phyloP scores from a whole-genome alignment of 2,888 invertebrate genomes.

The Escarpia spicata region DNA sequence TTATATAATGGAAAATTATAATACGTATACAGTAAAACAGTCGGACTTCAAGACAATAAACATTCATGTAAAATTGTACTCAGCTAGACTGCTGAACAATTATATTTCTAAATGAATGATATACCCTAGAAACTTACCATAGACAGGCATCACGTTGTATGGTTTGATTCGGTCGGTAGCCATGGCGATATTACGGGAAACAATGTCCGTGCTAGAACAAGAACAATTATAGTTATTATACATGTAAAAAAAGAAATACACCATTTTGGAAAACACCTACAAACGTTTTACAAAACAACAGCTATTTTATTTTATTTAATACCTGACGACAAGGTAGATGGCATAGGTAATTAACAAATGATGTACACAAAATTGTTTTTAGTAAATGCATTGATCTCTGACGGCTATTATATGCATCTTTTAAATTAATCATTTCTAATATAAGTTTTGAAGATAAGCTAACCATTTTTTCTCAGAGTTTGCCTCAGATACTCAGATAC shows the following conservation, averaged over 20 bases:
- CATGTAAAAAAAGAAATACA: not conserved
- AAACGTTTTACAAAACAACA: not conserved
- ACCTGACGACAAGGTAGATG: too few relatives aligned
- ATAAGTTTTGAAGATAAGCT: too few relatives aligned
- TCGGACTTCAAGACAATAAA: not conserved
- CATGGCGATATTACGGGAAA: conserved; percentile 86
- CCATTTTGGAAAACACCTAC: not conserved
- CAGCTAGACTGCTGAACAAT: not conserved
- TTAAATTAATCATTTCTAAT: too few relatives aligned
- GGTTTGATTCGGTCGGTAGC: conserved; percentile 83
- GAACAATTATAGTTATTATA: conserved; percentile 39
- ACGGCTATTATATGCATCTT: too few relatives aligned
- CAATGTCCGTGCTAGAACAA: conserved; percentile 80
- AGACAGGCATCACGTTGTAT: conserved; percentile 93
- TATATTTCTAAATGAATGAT: not conserved
- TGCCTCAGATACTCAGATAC: too few relatives aligned
- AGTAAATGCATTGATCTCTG: too few relatives aligned
- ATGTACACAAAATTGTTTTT: too few relatives aligned
- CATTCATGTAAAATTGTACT: not conserved
- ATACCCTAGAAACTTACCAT: conserved; percentile 65
- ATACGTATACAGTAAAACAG: not conserved
- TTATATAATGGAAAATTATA: not conserved
- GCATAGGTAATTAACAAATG: too few relatives aligned
- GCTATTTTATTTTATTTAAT: not conserved
- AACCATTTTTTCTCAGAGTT: too few relatives aligned